phyloP scores from a whole-genome alignment of 2,888 invertebrate species.

The Tetrapedia diversipes region DNA sequence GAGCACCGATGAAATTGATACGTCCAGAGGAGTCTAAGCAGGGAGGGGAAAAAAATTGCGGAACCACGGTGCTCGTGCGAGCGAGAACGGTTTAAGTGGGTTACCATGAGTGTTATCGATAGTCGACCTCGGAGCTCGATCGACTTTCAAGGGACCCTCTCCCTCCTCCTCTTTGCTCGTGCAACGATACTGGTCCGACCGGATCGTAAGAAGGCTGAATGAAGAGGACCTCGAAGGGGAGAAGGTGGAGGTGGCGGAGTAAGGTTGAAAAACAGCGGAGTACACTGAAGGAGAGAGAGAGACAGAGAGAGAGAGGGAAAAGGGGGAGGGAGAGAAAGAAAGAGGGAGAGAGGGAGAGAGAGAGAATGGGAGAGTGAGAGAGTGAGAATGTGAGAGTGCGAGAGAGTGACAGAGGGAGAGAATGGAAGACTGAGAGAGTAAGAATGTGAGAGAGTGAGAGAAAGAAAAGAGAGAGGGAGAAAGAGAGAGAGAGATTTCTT shows the following conservation, averaged over 20 bases:
- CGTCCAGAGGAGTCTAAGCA: not conserved
- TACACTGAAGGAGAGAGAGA: slow-evolving; percentile 6
- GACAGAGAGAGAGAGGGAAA: not conserved
- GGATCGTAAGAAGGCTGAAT: slow-evolving; percentile 72
- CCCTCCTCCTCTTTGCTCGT: slow-evolving; percentile 6
- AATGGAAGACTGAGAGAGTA: too few relatives aligned
- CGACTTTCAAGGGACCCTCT: slow-evolving; percentile 16
- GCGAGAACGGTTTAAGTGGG: slow-evolving; percentile 5
- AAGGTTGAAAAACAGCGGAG: slow-evolving; percentile 60
- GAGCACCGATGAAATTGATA: not conserved
- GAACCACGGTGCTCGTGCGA: not conserved
- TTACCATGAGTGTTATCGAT: slow-evolving; percentile 24
- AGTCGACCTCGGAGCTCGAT: slow-evolving; percentile 15
- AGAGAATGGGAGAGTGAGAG: slow-evolving; percentile 23
- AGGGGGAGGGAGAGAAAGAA: slow-evolving; percentile 11
- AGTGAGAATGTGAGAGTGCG: too few relatives aligned
- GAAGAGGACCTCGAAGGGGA: slow-evolving; percentile 69
- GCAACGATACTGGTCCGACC: slow-evolving; percentile 73
- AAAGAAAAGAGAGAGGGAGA: too few relatives aligned
- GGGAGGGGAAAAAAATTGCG: not conserved
- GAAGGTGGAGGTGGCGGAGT: too few relatives aligned
- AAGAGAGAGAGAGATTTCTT: slow-evolving; percentile 36
- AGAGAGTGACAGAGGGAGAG: not conserved
- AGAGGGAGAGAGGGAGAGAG: not conserved
- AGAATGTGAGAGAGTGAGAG: slow-evolving; percentile 15